Base-by-base conservation (phyloP, 2,888 invertebrate genomes). In the Mesorhabditis belari region DNA sequence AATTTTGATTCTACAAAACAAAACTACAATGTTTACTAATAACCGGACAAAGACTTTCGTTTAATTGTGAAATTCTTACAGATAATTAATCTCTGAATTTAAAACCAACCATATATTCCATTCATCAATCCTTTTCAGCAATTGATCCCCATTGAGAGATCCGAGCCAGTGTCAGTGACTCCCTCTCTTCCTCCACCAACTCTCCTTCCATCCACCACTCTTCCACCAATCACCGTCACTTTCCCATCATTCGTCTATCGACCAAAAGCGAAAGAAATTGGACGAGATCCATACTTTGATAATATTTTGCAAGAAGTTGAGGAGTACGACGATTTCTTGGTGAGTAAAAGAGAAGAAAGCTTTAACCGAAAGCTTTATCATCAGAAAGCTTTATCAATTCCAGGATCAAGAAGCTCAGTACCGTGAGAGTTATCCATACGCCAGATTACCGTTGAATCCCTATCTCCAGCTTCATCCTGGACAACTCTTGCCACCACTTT, bases 241-340 rank as follows among this genome's bases (percentile, higher is more conserved):
- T 35, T 35, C 35, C 23, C 49, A 19, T 24, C n/a, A 17, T 26
- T 50, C 35, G 12, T 19, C 35, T 70, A 57, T 50, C 65, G 70
- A 57, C 66, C 70, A 0, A 63, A 65, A 23, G 61, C 66, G 9
- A 62, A 65, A 35, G 66, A 68, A 35, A 9, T 49, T 24, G 68
- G 63, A 21, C 62, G 70, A 1, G 70, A 70, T 21, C 58, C 62
- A 3, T 65, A 61, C 25, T 49, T 65, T 52, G 66, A 65, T 49
- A 70, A 70, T 35, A 49, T 70, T 19, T 51, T 70, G 5, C 27
- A 65, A 49, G 70, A 70, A 62, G 64, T 70, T 53, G 70, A 70
- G 28, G 70, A 70, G 52, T 70, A 70, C 24, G 70, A 70, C 57
- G 70, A 70, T 52, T 70, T 70, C 27, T 44, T 70, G 67, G 70